These are phyloP conservation scores for Anastatus disparis DNA, from an alignment of 1,140 invertebrate species.

Conservation along the genomic window DNA sequence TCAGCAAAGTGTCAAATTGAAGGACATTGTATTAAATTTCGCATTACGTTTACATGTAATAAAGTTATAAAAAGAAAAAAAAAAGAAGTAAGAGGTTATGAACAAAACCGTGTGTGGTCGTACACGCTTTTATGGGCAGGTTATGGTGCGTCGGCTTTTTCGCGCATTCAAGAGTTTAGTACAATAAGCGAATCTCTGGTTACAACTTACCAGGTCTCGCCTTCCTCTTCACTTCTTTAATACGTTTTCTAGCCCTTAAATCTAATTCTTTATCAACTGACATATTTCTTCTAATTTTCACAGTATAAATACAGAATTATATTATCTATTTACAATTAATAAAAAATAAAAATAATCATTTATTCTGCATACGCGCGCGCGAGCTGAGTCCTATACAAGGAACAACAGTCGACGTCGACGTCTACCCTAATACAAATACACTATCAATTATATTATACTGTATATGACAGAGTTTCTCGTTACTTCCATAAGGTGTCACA, in stretches of 20 bases:
- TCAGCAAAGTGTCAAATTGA: not conserved
- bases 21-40: not conserved
- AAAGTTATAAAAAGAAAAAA: no score
- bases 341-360: no score
- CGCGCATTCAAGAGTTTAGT: not conserved
- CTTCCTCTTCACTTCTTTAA: conserved; percentile 87
- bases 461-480: conserved; percentile 44
- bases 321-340: no score
- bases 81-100: not conserved
- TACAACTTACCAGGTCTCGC: conserved; percentile 82
- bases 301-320: no score
- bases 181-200: not conserved
- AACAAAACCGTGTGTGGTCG: no score
- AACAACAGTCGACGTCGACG: no score
- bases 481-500: conserved; percentile 47
- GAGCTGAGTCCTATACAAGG: no score
- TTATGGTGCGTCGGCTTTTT: not conserved
- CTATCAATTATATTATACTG: no score
- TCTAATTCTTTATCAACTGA: conserved; percentile 69
- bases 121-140: not conserved
- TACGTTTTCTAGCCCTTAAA: conserved; percentile 82
- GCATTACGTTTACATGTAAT: no score
- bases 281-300: no score
- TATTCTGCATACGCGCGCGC: no score
- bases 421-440: no score